phyloP scores from a whole-genome alignment of 2,888 invertebrate species.

The Archaeoteleia sp. region DNA sequence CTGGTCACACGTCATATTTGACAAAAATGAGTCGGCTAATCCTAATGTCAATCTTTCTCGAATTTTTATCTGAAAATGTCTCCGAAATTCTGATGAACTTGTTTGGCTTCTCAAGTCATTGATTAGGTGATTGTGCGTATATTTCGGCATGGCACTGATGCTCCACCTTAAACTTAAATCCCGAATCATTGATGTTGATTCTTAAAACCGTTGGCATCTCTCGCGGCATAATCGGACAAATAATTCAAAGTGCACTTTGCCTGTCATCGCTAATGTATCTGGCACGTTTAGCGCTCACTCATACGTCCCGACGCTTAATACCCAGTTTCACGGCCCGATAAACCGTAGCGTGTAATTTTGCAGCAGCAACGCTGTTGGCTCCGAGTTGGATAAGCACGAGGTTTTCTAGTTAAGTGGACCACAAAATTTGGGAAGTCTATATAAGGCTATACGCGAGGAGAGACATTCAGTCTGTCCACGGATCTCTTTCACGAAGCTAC shows the following conservation, averaged over 20 bases:
- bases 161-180: no score
- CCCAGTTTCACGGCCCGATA: constrained; percentile 78
- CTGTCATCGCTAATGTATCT: constrained; percentile 45
- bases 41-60: no score
- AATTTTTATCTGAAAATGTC: no score
- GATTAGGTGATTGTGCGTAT: no score
- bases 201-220: no score
- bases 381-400: constrained; percentile 76
- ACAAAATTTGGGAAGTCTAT: constrained; percentile 79
- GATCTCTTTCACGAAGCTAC: constrained; percentile 62
- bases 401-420: constrained; percentile 80
- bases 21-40: no score
- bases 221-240: constrained; percentile 7
- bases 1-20: no score
- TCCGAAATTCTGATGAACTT: no score
- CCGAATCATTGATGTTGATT: no score
- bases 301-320: constrained; percentile 69
- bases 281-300: constrained; percentile 51
- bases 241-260: constrained; percentile 29
- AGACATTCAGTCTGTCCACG: constrained; percentile 66
- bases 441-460: constrained; percentile 75
- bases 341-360: constrained; percentile 79
- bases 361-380: constrained; percentile 74
- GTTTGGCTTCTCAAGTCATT: no score
- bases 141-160: no score